Percentiles rank a stretch among this genome's conserved stretches.
Evolutionary conservation across 1,140 invertebrate genomes (phyloP).

Genomic region (Macrobrachium rosenbergii): DNA sequence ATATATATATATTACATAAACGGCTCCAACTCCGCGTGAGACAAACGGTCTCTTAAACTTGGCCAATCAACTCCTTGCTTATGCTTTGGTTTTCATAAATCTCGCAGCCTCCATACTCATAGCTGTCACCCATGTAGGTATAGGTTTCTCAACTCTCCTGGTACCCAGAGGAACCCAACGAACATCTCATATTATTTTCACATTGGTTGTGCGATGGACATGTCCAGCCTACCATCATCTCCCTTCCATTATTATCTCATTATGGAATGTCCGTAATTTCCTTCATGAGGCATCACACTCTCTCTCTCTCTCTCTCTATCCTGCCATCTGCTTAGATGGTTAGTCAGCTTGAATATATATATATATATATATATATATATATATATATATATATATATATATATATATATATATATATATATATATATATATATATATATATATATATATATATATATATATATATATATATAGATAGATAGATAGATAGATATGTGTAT

Average conservation of each 20-base stretch:
- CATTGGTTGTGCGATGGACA: no score
- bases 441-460: slow-evolving; percentile 6
- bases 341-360: background rate
- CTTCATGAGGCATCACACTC: background rate
- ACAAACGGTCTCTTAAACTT: background rate
- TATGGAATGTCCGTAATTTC: no score
- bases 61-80: background rate
- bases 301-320: background rate
- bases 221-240: no score
- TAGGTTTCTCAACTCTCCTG: no score
- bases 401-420: slow-evolving; percentile 22
- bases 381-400: slow-evolving; percentile 17
- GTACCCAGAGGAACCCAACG: no score
- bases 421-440: slow-evolving; percentile 14
- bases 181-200: no score
- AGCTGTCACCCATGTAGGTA: no score
- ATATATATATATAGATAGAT: slow-evolving; percentile 12
- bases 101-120: no score
- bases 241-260: no score
- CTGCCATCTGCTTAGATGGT: background rate
- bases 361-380: slow-evolving; percentile 20
- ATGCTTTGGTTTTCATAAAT: background rate
- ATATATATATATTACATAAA: background rate
- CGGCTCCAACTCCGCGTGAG: background rate
- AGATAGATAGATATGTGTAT: background rate